These are phyloP conservation scores for Agrilus cyanescens DNA, from an alignment of 2,888 invertebrate species.

Conservation along the genomic window DNA sequence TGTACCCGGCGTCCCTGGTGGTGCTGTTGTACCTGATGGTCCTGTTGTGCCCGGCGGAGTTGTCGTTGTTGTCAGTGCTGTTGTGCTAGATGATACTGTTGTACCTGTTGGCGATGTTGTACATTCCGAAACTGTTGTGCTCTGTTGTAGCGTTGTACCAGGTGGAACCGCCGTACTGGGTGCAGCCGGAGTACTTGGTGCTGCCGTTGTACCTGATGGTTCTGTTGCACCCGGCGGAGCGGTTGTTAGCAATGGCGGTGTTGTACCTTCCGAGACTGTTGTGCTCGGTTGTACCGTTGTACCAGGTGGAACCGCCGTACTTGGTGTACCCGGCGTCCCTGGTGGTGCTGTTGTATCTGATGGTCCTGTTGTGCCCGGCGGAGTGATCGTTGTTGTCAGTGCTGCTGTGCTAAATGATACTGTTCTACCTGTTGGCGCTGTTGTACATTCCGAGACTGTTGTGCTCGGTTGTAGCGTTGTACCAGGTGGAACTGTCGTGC, in stretches of 20 bases:
- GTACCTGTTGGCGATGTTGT: not conserved
- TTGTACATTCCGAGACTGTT: too few relatives aligned
- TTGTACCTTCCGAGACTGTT: too few relatives aligned
- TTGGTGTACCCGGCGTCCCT: not conserved
- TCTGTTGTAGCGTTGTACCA: too few relatives aligned
- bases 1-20: not conserved
- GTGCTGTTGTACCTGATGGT: not conserved
- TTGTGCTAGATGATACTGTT: not conserved
- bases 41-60: too few relatives aligned
- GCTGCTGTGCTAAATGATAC: not conserved
- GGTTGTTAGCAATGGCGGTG: too few relatives aligned
- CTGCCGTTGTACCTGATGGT: too few relatives aligned
- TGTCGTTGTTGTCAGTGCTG: not conserved
- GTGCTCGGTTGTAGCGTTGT: not conserved
- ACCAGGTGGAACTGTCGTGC: not conserved
- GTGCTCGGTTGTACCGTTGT: conserved; percentile 1
- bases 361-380: not conserved
- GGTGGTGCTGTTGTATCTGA: conserved; percentile 2
- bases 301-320: conserved; percentile 2
- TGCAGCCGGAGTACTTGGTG: conserved; percentile 1
- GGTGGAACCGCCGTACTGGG: too few relatives aligned
- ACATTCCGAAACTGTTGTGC: too few relatives aligned
- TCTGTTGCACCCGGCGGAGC: conserved; percentile 1
- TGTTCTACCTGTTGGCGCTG: too few relatives aligned
- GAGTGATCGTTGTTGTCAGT: too few relatives aligned